Percentiles rank a stretch among this genome's conserved stretches.
These are phyloP conservation scores for Mizuhopecten yessoensis DNA, from an alignment of 1,140 invertebrate genomes.

Conservation along the genomic window DNA sequence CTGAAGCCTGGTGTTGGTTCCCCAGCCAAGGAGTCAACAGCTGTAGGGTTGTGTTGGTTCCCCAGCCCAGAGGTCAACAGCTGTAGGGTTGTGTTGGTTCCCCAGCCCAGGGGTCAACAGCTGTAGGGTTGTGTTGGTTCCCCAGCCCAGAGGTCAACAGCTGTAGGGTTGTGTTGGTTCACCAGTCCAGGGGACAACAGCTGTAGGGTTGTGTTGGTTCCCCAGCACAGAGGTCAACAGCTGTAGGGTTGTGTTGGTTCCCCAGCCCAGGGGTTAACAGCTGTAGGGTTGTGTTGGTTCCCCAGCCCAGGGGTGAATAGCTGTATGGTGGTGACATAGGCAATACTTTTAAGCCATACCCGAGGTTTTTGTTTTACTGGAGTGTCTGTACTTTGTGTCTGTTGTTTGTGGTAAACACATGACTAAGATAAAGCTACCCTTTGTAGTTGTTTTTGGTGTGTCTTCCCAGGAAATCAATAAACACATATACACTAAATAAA, in stretches of 20 bases:
- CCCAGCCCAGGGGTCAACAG: not conserved
- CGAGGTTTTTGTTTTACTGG: too few species aligned
- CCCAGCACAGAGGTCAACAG: not conserved
- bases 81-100: not conserved
- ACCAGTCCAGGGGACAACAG: not conserved
- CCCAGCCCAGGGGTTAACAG: not conserved
- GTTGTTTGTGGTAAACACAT: too few species aligned
- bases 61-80: not conserved
- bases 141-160: not conserved
- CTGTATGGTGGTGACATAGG: too few species aligned
- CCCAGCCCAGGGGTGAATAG: not conserved
- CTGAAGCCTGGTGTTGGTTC: not conserved
- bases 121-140: not conserved
- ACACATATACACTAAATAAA: too few species aligned
- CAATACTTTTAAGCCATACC: too few species aligned
- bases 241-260: not conserved
- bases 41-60: not conserved
- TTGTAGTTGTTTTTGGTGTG: too few species aligned
- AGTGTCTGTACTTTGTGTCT: too few species aligned
- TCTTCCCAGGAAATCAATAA: too few species aligned
- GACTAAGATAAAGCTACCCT: too few species aligned
- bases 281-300: not conserved
- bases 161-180: not conserved
- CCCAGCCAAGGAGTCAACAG: not conserved
- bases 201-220: not conserved